A percentile compares a stretch with the other conserved stretches of the same genome.
Conservation (phyloP, 1,140 invertebrate genomes). For the Trichogramma pretiosum region DNA sequence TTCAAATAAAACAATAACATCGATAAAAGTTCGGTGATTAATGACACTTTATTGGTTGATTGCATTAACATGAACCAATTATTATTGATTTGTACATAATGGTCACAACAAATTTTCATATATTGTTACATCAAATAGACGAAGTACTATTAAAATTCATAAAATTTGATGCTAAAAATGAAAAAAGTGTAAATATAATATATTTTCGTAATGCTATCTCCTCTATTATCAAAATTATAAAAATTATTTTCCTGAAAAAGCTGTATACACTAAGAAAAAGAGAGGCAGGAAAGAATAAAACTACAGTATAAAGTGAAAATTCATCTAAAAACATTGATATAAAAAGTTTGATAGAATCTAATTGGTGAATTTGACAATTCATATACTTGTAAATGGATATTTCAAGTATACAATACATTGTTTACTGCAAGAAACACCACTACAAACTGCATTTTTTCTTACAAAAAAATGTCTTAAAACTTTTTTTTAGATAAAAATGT, state of each 20-base stretch:
- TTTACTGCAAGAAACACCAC: no score
- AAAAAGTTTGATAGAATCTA: no score
- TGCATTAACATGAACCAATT: constrained; percentile 40
- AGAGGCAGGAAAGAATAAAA: neutral
- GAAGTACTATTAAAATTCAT: constrained; percentile 31
- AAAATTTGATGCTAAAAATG: constrained; percentile 19
- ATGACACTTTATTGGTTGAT: constrained; percentile 39
- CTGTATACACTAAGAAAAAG: constrained; percentile 2
- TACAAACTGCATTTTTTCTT: no score
- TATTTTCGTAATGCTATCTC: constrained; percentile 16
- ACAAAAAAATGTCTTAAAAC: no score
- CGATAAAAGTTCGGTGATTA: constrained; percentile 28
- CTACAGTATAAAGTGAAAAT: no score
- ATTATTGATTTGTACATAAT: constrained; percentile 46
- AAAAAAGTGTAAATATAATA: constrained; percentile 15
- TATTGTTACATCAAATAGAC: constrained; percentile 41
- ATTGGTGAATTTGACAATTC: no score
- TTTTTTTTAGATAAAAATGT: no score
- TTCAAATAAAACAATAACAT: no score
- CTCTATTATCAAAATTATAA: constrained; percentile 9
- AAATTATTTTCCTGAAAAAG: no score
- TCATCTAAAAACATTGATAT: constrained; percentile 9
- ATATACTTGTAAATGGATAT: no score
- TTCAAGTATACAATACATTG: no score
- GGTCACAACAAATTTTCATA: constrained; percentile 39